Percentiles rank a stretch among this genome's conserved stretches.
Evolutionary conservation across 2,797 vertebrate species (phyloP).

Genomic region (Tiaroga cobitis): DNA sequence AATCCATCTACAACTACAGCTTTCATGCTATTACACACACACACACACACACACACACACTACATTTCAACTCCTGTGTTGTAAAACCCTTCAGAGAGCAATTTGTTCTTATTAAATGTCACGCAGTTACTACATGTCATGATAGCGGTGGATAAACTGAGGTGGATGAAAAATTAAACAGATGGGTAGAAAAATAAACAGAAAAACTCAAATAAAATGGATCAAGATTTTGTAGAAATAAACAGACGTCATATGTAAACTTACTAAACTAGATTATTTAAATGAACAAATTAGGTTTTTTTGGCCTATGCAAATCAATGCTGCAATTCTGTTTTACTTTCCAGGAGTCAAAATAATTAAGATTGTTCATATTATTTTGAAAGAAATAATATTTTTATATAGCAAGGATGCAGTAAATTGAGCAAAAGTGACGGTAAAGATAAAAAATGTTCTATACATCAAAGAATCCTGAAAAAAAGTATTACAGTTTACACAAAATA

Average conservation of each 20-base stretch:
- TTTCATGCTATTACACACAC: background rate
- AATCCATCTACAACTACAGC: background rate
- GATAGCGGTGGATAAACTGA: conserved; percentile 2
- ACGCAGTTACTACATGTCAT: background rate
- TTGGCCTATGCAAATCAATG: background rate
- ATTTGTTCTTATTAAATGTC: background rate
- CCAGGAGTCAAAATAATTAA: background rate
- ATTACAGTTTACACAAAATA: background rate
- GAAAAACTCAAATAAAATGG: background rate
- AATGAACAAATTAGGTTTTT: background rate
- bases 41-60: background rate
- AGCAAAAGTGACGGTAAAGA: background rate
- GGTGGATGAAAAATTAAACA: background rate
- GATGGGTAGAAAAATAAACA: background rate
- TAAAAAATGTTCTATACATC: background rate
- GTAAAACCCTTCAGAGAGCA: background rate
- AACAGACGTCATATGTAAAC: background rate
- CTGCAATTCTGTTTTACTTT: background rate
- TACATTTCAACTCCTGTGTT: background rate
- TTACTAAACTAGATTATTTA: background rate
- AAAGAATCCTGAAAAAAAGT: background rate
- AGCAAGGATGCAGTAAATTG: background rate
- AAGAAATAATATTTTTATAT: background rate
- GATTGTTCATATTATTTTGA: background rate
- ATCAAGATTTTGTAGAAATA: background rate